Evolutionary conservation across 2,797 vertebrate genomes (phyloP).

Genomic region (Sebastes itinus): DNA sequence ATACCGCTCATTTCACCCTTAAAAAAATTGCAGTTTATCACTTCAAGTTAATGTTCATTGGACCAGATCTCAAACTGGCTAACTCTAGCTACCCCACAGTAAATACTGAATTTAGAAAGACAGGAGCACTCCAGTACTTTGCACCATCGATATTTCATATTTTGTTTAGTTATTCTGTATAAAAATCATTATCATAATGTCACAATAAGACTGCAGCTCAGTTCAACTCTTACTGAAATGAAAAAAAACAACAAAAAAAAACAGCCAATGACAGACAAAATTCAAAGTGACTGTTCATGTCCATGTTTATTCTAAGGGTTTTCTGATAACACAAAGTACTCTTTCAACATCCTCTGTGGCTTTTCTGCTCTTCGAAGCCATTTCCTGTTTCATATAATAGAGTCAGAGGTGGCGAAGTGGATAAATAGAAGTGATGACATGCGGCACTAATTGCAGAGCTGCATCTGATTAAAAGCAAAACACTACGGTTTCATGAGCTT

Average conservation of each 20-base stretch:
- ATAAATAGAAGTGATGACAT: not conserved
- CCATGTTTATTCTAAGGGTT: not conserved
- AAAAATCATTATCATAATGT: not conserved
- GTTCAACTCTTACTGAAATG: not conserved
- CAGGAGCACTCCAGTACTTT: not conserved
- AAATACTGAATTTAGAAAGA: not conserved
- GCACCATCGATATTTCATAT: not conserved
- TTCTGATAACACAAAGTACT: not conserved
- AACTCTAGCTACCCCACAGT: no score
- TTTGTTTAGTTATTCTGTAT: not conserved
- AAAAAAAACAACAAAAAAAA: not conserved
- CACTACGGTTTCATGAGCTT: not conserved
- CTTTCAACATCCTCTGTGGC: conserved; percentile 4
- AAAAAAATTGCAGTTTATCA: not conserved
- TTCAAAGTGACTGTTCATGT: not conserved
- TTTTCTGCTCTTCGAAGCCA: conserved; percentile 6
- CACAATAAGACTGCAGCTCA: not conserved
- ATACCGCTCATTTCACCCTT: not conserved
- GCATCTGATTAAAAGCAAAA: not conserved
- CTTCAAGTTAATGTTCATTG: not conserved
- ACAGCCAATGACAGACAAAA: not conserved
- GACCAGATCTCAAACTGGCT: no score
- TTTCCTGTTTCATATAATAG: conserved; percentile 22
- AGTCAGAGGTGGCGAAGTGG: not conserved
- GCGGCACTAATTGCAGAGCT: not conserved